Conservation (phyloP, 2,113 vertebrate species). For the Vireo altiloquus region DNA sequence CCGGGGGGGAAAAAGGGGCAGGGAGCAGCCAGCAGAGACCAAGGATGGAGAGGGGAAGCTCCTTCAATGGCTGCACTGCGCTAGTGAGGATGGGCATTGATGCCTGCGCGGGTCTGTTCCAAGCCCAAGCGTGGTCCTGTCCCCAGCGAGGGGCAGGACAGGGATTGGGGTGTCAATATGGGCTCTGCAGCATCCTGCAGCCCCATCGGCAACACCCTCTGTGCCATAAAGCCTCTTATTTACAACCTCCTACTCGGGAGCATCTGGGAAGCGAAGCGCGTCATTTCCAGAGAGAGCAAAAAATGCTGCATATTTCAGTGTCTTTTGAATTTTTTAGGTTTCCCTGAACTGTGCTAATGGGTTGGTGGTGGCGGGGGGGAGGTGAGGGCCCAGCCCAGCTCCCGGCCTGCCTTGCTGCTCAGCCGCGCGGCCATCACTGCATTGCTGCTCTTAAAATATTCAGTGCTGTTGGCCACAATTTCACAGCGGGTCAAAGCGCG, state of each 20-base stretch:
- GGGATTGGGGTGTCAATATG: not conserved
- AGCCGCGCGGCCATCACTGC: not conserved
- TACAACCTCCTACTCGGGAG: constrained; percentile 26
- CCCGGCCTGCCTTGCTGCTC: constrained; percentile 58
- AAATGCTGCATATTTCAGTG: constrained; percentile 39
- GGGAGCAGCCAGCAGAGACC: not conserved
- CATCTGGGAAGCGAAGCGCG: constrained; percentile 46
- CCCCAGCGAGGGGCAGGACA: not conserved
- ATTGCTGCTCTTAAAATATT: constrained; percentile 67
- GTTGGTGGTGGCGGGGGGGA: not conserved
- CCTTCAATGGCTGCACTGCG: not conserved
- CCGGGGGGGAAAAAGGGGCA: not conserved
- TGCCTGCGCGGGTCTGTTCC: not conserved
- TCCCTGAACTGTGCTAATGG: constrained; percentile 66
- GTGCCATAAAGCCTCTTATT: constrained; percentile 22
- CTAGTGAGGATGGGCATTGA: not conserved
- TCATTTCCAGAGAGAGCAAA: constrained; percentile 40
- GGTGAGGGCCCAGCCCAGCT: constrained; percentile 16
- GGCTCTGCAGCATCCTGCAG: not conserved
- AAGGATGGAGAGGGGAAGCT: not conserved
- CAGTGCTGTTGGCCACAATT: constrained; percentile 54
- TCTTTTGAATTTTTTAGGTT: constrained; percentile 51
- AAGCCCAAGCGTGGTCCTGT: not conserved
- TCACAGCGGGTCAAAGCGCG: constrained; percentile 50
- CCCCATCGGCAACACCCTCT: not conserved